phyloP scores from a whole-genome alignment of 2,797 vertebrate genomes.

The Chrosomus eos region DNA sequence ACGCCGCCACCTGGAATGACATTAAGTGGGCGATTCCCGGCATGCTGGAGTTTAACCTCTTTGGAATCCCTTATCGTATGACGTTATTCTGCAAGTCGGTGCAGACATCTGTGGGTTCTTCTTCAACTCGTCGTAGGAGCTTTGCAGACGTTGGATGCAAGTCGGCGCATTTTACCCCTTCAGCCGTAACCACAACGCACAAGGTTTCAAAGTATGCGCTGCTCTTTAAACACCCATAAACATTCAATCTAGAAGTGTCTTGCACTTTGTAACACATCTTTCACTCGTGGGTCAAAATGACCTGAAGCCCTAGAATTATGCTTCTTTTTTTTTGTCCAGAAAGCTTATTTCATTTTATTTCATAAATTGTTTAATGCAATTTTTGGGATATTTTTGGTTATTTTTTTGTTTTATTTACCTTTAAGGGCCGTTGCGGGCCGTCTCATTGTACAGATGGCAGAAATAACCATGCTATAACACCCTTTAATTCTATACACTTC shows the following conservation, averaged over 20 bases:
- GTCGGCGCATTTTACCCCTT: conserved; percentile 97
- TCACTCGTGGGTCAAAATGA: too few species aligned
- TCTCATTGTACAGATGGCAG: too few species aligned
- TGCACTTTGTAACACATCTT: too few species aligned
- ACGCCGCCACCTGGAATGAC: conserved; percentile 91
- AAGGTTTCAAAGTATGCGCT: conserved; percentile 76
- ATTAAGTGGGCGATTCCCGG: conserved; percentile 92
- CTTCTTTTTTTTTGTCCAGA: too few species aligned
- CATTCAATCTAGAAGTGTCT: conserved; percentile 9
- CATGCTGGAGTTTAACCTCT: conserved; percentile 93
- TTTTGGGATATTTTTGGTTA: too few species aligned
- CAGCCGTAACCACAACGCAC: conserved; percentile 90
- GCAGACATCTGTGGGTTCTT: conserved; percentile 96
- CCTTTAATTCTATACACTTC: too few species aligned
- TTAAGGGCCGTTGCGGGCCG: too few species aligned
- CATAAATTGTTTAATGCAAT: too few species aligned
- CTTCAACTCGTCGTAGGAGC: conserved; percentile 82
- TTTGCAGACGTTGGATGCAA: conserved; percentile 95
- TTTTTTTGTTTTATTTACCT: too few species aligned
- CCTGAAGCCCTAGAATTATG: too few species aligned
- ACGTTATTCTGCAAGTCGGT: conserved; percentile 80
- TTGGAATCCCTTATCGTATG: conserved; percentile 90
- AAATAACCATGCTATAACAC: too few species aligned
- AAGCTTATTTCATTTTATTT: too few species aligned
- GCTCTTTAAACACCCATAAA: conserved; percentile 6